Evolutionary conservation across 2,113 vertebrate genomes (phyloP), one percentile per base, ranked within the genome.

Genomic region (Piprites chloris): DNA sequence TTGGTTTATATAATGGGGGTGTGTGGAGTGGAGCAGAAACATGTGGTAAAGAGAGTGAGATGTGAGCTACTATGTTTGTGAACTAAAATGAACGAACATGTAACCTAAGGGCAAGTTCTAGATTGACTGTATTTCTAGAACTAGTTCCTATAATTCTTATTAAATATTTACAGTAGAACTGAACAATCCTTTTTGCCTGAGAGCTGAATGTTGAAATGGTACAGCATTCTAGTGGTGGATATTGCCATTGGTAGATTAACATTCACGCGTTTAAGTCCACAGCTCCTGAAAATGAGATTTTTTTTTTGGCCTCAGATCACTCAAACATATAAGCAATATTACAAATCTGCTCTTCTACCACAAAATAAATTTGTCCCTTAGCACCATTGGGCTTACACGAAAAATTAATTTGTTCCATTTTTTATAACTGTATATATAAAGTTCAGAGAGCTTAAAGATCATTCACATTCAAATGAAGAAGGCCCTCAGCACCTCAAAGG

Each of bases 211-310:
- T 80, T 82, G 85, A 87, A 85, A 46, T 61, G 55, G 53, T 52
- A 44, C 62, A 53, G 55, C 55, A 39, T 9, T 65, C 41, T 75
- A 75, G 46, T 73, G 46, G 75, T 61, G 61, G 85, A 88, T 85
- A 63, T 91, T 83, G 87, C 89, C 74, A 49, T 23, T 71, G 67
- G 56, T 62, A 81, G 95, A 93, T 97, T 93, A 91, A 88, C 16
- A 4, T 87, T 91, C 59, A 66, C 0, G 1, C 5, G 41, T 96
- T 93, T 97, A 93, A 90, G 92, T 91, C 91, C 93, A 95, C 50
- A 96, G 95, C 80, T 85, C 72, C 87, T 69, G 93, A 96, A 97
- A 98, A 97, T 93, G 47, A 95, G 95, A 87, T 77, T n/a, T 47
- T 37, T 81, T 24, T 89, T 81, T 92, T 83, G 79, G 85, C 75